phyloP scores from a whole-genome alignment of 2,888 invertebrate species.

The Eledona agricola region DNA sequence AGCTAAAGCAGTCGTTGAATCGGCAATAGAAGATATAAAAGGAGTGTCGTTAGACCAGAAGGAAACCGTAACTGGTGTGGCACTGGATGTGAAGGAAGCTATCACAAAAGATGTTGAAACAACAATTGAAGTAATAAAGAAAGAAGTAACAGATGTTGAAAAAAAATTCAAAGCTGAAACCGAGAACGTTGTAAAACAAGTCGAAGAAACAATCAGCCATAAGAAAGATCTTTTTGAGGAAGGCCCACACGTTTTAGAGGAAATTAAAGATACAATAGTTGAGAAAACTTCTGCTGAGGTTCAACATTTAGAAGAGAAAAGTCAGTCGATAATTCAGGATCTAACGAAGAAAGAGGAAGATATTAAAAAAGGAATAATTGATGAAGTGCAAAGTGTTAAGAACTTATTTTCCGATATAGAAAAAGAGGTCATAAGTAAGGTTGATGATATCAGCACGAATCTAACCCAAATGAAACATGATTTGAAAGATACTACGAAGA shows the following conservation, averaged over 20 bases:
- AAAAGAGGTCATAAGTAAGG: slow-evolving; percentile 15
- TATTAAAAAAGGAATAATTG: slow-evolving; percentile 22
- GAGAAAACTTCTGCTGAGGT: slow-evolving; percentile 21
- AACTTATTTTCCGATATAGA: slow-evolving; percentile 23
- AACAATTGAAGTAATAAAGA: slow-evolving; percentile 13
- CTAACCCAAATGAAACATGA: slow-evolving; percentile 1
- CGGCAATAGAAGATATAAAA: slow-evolving; percentile 13
- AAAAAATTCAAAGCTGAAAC: slow-evolving; percentile 5
- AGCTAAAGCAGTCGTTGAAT: slow-evolving; percentile 25
- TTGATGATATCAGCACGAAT: slow-evolving; percentile 15
- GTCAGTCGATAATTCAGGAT: slow-evolving; percentile 19
- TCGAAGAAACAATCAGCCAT: slow-evolving; percentile 14
- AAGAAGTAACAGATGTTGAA: slow-evolving; percentile 22
- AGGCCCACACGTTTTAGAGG: slow-evolving; percentile 56
- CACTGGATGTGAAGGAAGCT: slow-evolving; percentile 20
- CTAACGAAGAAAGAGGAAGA: slow-evolving; percentile 33
- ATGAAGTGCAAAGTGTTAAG: slow-evolving; percentile 10
- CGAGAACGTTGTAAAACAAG: slow-evolving; percentile 22
- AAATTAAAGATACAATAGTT: slow-evolving; percentile 16
- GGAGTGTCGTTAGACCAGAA: slow-evolving; percentile 7
- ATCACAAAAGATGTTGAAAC: slow-evolving; percentile 12
- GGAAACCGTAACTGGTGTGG: slow-evolving; percentile 15
- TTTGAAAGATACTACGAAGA: slow-evolving; percentile 10
- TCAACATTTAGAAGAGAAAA: slow-evolving; percentile 27
- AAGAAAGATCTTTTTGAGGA: slow-evolving; percentile 59